Base-by-base conservation (phyloP, 1,140 invertebrate genomes). In the Polypedilum vanderplanki region DNA sequence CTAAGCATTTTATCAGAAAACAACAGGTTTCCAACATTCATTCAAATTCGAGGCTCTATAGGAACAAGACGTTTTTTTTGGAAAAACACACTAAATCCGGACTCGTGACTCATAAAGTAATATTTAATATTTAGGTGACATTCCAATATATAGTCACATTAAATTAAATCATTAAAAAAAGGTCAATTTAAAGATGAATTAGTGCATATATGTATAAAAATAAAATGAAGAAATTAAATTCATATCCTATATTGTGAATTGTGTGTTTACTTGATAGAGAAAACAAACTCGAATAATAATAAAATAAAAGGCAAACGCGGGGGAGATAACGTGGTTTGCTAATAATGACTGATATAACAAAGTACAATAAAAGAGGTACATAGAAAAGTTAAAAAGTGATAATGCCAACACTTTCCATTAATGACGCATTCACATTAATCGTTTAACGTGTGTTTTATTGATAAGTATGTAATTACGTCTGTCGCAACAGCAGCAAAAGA, bases 1-100 rank as follows among this genome's bases (percentile, higher is more conserved):
- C 46, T 57, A 57, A 57, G 46, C 46, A 57, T 57, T 57, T 57
- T 57, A 57, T 57, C 46, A 57, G 46, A 57, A 57, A 57, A 57
- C 46, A 57, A 57, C 46, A 57, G 46, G 46, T 57, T 46, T 57
- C 46, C 24, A 33, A 33, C 24, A 33, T 33, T 57, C 46, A 57
- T 57, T 57, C 46, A 57, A 57, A 57, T 12, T 57, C 46, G 46
- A 57, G 46, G 46, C 46, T 57, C 46, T 57, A 57, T n/a, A 57
- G 46, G 46, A 57, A 57, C n/a, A 57, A 57, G 46, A 57, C 46
- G 46, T 4, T n/a, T 57, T 57, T 57, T 57, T 46, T 46, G 1
- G 0, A 12, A 57, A 4, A 57, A n/a, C 12, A 57, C n/a, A 57
- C 46, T 15, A 57, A n/a, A 57, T 57, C 15, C 12, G 3, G 46